Evolutionary conservation across 1,140 invertebrate genomes (phyloP).

Genomic region (Orussus abietinus): DNA sequence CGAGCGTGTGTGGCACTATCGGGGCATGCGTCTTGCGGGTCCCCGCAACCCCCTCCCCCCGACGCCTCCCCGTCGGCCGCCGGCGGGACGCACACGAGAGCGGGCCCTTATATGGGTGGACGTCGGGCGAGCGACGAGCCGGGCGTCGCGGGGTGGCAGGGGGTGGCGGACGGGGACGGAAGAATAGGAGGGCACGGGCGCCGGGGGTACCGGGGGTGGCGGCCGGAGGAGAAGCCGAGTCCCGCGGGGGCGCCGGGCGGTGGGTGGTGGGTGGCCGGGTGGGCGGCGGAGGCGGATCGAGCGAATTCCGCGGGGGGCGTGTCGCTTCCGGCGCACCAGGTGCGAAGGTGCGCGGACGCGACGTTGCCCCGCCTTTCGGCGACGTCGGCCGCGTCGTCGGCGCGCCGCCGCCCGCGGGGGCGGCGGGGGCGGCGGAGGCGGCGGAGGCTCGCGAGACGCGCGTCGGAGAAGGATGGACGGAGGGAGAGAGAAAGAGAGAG

Average conservation of each 20-base stretch:
- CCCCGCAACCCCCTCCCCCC: no score
- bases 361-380: slow-evolving; percentile 20
- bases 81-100: no score
- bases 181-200: slow-evolving; percentile 15
- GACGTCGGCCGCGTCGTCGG: background rate
- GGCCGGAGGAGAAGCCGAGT: no score
- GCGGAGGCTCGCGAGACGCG: background rate
- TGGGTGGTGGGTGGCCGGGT: slow-evolving; percentile 20
- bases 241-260: no score
- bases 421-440: background rate
- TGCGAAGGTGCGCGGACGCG: slow-evolving; percentile 51
- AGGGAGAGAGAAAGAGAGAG: slow-evolving; percentile 1
- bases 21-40: no score
- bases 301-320: slow-evolving; percentile 46
- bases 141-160: slow-evolving; percentile 5
- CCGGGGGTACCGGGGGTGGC: slow-evolving; percentile 10
- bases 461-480: background rate
- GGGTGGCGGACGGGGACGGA: slow-evolving; percentile 1
- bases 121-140: background rate
- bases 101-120: no score
- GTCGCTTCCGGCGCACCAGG: slow-evolving; percentile 47
- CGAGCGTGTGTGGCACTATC: no score
- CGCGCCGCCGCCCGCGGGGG: background rate
- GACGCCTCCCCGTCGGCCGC: no score
- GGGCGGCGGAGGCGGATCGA: slow-evolving; percentile 44